phyloP scores from a whole-genome alignment of 2,888 invertebrate genomes.

The Lasioglossum zephyrum region DNA sequence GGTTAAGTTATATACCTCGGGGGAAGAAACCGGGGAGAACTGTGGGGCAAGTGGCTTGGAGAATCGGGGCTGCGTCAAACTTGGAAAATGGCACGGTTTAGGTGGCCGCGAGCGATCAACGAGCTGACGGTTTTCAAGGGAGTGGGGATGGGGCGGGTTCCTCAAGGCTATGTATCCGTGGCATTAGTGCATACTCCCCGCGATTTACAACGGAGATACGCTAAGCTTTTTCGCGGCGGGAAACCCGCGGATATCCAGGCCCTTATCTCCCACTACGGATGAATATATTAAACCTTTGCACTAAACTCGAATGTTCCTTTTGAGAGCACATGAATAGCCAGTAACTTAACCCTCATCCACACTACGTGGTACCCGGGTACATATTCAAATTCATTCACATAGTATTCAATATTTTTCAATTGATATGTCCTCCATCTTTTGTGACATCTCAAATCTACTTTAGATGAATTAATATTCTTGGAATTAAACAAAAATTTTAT shows the following conservation, averaged over 20 bases:
- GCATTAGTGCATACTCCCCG: neutral
- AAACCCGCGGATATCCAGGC: neutral
- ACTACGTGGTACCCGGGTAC: too few species aligned
- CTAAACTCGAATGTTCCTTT: neutral
- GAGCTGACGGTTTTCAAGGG: neutral
- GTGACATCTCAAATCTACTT: too few species aligned
- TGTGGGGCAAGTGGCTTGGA: conserved; percentile 28
- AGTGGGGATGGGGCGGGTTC: neutral
- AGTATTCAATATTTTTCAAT: too few species aligned
- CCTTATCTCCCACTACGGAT: neutral
- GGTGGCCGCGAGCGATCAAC: neutral
- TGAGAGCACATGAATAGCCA: neutral
- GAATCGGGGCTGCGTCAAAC: conserved; percentile 26
- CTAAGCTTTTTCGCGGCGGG: neutral
- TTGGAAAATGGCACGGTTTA: conserved; percentile 21
- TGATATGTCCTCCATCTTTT: too few species aligned
- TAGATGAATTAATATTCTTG: too few species aligned
- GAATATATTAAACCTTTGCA: neutral
- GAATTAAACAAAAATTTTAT: too few species aligned
- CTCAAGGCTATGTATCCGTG: neutral
- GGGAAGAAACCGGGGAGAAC: conserved; percentile 23
- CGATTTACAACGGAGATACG: conserved; percentile 2
- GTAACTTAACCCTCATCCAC: neutral
- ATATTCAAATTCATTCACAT: too few species aligned
- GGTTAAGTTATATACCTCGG: conserved; percentile 36